These are phyloP conservation scores for Leptoclinus maculatus DNA, from an alignment of 2,797 vertebrate species.

Conservation along the genomic window DNA sequence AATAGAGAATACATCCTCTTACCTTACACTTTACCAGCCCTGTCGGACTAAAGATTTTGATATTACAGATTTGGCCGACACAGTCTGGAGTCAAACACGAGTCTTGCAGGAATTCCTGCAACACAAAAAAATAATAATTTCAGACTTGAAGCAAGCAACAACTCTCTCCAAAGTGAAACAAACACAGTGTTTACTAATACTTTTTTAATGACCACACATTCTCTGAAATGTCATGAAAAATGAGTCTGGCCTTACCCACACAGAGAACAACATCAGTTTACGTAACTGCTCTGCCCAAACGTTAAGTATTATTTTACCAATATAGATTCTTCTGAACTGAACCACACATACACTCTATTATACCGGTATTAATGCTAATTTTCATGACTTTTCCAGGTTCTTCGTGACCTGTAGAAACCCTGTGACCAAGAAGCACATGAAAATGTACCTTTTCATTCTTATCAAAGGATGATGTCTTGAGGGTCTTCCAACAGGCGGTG, in stretches of 20 bases:
- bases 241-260: too few species aligned
- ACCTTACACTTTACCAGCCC: constrained; percentile 93
- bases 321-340: not conserved
- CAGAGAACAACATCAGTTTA: too few species aligned
- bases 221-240: too few species aligned
- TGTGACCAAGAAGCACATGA: not conserved
- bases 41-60: constrained; percentile 88
- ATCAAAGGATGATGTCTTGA: constrained; percentile 88
- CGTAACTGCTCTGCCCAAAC: too few species aligned
- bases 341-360: not conserved
- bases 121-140: not conserved
- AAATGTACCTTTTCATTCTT: constrained; percentile 92
- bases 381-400: not conserved
- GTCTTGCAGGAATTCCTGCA: constrained; percentile 91
- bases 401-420: not conserved
- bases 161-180: not conserved
- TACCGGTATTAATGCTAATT: not conserved
- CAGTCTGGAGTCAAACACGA: constrained; percentile 95
- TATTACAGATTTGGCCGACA: constrained; percentile 87
- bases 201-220: too few species aligned
- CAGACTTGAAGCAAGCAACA: not conserved
- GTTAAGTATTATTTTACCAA: too few species aligned
- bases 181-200: not conserved
- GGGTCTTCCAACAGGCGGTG: constrained; percentile 92
- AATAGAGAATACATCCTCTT: constrained; percentile 42